phyloP scores from a whole-genome alignment of 2,888 invertebrate species.

The Dilophus febrilis region DNA sequence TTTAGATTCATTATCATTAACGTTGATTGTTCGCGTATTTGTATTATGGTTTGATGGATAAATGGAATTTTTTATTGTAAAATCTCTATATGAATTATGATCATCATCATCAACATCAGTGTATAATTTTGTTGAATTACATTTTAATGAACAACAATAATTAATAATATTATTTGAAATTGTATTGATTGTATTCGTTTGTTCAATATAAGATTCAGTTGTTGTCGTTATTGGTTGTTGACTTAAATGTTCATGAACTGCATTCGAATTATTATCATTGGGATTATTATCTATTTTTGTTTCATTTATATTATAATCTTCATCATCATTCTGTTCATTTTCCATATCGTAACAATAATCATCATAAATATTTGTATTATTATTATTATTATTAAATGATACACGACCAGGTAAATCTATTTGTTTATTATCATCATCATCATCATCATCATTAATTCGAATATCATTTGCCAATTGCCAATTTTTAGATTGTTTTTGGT shows the following conservation, averaged over 20 bases:
- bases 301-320: not conserved
- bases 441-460: too few species aligned
- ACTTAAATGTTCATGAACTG: not conserved
- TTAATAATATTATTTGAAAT: too few species aligned
- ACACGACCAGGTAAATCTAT: constrained; percentile 29
- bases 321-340: constrained; percentile 21
- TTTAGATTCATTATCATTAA: too few species aligned
- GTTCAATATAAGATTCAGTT: constrained; percentile 6
- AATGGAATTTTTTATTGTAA: too few species aligned
- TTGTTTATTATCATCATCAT: constrained; percentile 10
- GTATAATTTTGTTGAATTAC: constrained; percentile 12
- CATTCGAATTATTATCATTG: not conserved
- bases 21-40: too few species aligned
- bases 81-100: too few species aligned
- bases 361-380: constrained; percentile 18
- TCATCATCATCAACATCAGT: too few species aligned
- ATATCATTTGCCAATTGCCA: too few species aligned
- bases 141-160: constrained; percentile 21
- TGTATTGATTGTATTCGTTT: too few species aligned
- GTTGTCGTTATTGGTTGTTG: not conserved
- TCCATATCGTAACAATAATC: constrained; percentile 26
- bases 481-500: not conserved
- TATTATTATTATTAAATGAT: constrained; percentile 22
- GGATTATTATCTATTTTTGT: constrained; percentile 13
- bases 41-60: too few species aligned